Conservation (phyloP, 1,140 invertebrate genomes). For the Drosophila carrolli region DNA sequence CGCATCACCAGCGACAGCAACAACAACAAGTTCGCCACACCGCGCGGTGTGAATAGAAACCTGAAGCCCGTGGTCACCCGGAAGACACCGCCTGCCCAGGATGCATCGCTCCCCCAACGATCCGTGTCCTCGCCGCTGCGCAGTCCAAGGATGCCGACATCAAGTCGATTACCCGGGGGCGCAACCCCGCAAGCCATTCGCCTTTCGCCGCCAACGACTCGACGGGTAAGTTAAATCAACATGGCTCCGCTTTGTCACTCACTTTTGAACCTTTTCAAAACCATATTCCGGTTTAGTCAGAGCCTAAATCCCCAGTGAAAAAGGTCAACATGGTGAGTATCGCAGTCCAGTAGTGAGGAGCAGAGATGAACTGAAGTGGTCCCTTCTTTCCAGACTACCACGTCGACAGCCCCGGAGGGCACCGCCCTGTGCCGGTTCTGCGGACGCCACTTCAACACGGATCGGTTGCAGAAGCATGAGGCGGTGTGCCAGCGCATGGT, state of each 20-base stretch:
- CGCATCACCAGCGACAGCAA: slow-evolving; percentile 50
- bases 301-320: slow-evolving; percentile 58
- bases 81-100: slow-evolving; percentile 50
- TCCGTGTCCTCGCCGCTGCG: slow-evolving; percentile 3
- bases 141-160: slow-evolving; percentile 3
- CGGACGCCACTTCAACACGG: slow-evolving; percentile 90
- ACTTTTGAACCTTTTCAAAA: background rate
- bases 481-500: slow-evolving; percentile 91
- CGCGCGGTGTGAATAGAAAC: slow-evolving; percentile 33
- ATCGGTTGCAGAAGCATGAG: slow-evolving; percentile 92
- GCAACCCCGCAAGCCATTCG: background rate
- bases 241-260: background rate
- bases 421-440: slow-evolving; percentile 88
- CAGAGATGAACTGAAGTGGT: background rate
- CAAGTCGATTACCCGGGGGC: background rate
- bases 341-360: rapidly evolving
- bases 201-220: slow-evolving; percentile 8
- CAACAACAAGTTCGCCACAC: slow-evolving; percentile 54
- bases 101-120: background rate
- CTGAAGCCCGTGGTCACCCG: slow-evolving; percentile 58
- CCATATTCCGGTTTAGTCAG: slow-evolving; percentile 16
- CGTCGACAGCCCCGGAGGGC: slow-evolving; percentile 48
- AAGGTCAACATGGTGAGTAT: slow-evolving; percentile 57
- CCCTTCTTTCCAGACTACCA: background rate
- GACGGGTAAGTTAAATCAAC: slow-evolving; percentile 30